Conservation (phyloP, 1,140 invertebrate genomes). For the Drosophila suzukii region DNA sequence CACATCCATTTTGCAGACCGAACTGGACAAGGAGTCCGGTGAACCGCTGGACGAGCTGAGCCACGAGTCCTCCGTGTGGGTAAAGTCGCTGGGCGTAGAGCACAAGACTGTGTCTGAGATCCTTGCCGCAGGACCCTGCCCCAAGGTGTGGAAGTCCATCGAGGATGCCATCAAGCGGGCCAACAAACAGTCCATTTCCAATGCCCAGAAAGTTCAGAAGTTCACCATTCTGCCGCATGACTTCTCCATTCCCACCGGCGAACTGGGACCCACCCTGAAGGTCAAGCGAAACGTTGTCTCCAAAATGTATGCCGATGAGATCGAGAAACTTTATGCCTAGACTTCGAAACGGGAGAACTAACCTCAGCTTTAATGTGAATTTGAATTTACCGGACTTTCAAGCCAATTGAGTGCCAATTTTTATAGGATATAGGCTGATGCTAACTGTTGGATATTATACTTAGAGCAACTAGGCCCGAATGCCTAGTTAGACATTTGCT, state of each 20-base stretch:
- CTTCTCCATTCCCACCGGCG: slow-evolving; percentile 94
- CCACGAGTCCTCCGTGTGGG: slow-evolving; percentile 88
- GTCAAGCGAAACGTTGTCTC: slow-evolving; percentile 90
- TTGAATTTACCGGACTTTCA: slow-evolving; percentile 76
- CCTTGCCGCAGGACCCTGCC: slow-evolving; percentile 86
- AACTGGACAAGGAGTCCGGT: slow-evolving; percentile 87
- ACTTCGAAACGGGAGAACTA: slow-evolving; percentile 17
- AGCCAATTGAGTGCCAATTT: slow-evolving; percentile 67
- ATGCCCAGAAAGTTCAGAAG: slow-evolving; percentile 96
- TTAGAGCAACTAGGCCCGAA: slow-evolving; percentile 12
- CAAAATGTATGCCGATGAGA: slow-evolving; percentile 89
- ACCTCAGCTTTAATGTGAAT: slow-evolving; percentile 75
- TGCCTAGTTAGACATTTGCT: slow-evolving; percentile 16
- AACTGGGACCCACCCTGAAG: slow-evolving; percentile 96
- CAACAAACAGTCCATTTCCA: slow-evolving; percentile 92
- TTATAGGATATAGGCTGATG: slow-evolving; percentile 40
- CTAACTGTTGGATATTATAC: slow-evolving; percentile 58
- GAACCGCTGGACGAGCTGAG: slow-evolving; percentile 90
- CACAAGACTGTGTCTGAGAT: slow-evolving; percentile 90
- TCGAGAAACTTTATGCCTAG: slow-evolving; percentile 87
- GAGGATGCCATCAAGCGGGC: slow-evolving; percentile 91
- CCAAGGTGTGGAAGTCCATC: slow-evolving; percentile 89
- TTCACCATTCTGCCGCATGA: slow-evolving; percentile 94
- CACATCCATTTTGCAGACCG: slow-evolving; percentile 56
- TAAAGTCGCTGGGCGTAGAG: slow-evolving; percentile 89